Percentiles rank a stretch among this genome's conserved stretches.
These are phyloP conservation scores for Cheiracanthium punctorium DNA, from an alignment of 2,888 invertebrate genomes.

Conservation along the genomic window DNA sequence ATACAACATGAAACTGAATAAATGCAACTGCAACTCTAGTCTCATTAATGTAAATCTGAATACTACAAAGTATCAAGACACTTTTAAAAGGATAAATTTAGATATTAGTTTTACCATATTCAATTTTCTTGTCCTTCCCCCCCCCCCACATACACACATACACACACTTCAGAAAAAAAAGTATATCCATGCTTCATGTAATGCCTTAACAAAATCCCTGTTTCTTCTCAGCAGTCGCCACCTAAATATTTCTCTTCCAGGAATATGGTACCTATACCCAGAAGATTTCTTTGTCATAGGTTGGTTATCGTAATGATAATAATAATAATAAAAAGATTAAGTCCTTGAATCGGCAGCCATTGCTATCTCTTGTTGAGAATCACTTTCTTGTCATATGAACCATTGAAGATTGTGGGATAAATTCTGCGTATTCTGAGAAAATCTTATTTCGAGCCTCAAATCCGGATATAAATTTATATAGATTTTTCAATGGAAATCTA, in stretches of 20 bases:
- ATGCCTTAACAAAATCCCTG: background rate
- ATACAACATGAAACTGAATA: too few species aligned
- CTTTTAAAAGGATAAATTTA: too few species aligned
- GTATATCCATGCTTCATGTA: background rate
- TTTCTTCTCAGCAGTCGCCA: background rate
- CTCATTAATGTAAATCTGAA: too few species aligned
- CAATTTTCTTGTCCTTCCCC: too few species aligned
- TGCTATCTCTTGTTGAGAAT: background rate
- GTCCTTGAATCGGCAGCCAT: background rate
- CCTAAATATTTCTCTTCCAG: background rate
- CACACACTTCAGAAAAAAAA: too few species aligned
- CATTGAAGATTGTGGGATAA: background rate
- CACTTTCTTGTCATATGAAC: background rate
- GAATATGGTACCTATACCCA: background rate
- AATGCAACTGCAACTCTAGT: too few species aligned
- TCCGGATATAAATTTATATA: too few species aligned
- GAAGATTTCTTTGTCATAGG: background rate
- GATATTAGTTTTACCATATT: too few species aligned
- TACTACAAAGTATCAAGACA: too few species aligned
- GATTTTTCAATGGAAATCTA: too few species aligned
- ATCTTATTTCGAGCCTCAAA: background rate
- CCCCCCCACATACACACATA: too few species aligned
- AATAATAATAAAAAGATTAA: background rate
- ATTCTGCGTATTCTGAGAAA: background rate
- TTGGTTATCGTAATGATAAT: background rate